These are phyloP conservation scores for Axis porcinus DNA, from an alignment of 2,113 vertebrate species.

Conservation along the genomic window DNA sequence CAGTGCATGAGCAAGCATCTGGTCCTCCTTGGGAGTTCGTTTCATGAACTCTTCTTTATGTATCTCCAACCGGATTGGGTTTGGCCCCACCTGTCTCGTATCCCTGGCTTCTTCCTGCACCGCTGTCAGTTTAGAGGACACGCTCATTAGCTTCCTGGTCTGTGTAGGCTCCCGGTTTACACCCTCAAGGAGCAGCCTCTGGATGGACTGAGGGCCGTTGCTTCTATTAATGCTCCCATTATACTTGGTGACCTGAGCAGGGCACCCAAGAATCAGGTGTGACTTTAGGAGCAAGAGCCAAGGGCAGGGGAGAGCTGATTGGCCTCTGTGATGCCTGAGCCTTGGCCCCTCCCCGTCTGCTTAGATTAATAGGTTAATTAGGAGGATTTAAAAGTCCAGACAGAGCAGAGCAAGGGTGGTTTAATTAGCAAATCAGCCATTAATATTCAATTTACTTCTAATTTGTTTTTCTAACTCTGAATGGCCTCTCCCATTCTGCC, in stretches of 20 bases:
- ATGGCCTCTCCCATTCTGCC: background rate
- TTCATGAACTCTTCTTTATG: background rate
- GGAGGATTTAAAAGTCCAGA: background rate
- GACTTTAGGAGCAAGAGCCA: background rate
- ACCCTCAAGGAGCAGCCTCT: background rate
- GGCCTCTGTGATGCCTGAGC: accelerated
- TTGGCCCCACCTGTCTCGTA: background rate
- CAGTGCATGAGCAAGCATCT: background rate
- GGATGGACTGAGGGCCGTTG: background rate
- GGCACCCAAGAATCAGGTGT: background rate
- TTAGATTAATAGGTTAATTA: background rate
- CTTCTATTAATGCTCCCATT: background rate
- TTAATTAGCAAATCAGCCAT: background rate
- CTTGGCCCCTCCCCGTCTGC: background rate
- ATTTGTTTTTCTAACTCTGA: background rate
- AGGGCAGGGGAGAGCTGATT: background rate
- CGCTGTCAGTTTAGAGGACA: background rate
- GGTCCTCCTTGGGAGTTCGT: background rate
- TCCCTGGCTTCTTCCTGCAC: background rate
- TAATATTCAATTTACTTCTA: background rate
- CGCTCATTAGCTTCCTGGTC: background rate
- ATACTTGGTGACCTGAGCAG: background rate
- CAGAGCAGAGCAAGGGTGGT: background rate
- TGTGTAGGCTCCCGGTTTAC: background rate
- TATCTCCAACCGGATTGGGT: background rate